Base-by-base conservation (phyloP, 2,113 vertebrate species). In the Phycodurus eques region DNA sequence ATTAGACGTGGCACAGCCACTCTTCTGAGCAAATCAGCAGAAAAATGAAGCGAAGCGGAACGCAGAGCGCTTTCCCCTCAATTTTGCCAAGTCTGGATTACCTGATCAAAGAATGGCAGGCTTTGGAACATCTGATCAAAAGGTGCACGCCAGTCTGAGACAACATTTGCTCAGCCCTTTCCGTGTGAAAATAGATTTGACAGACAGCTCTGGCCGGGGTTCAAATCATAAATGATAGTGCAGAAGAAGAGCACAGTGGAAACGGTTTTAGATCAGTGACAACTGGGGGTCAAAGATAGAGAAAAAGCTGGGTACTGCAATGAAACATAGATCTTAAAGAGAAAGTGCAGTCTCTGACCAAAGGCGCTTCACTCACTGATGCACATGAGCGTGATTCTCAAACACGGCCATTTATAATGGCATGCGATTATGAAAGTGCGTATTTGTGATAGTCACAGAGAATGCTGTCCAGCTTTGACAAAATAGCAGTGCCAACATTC, bases 21-120 rank as follows among this genome's bases (percentile, higher is more conserved):
- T 83, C 87, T 88, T 86, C 87, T 78, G 78, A 81, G 86, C 75
- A 83, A 81, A 90, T 90, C 90, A 88, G 88, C 86, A 83, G 84
- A 86, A 88, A 91, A 85, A 82, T 79, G 57, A 85, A 85, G 74
- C 10, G 49, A 74, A 64, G 85, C 78, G 43, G 83, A 86, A 87
- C 67, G 74, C 80, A 73, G 73, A 54, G 74, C 77, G 73, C 42
- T 75, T 77, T 82, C 80, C 71, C 67, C 74, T 80, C 80, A 66
- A 81, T 76, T 87, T 85, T 80, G 78, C 73, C 83, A 79, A 87
- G 76, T 79, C 74, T 85, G 87, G 87, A 90, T 91, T 87, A 89
- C 83, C 86, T 86, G 88, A 90, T 91, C 89, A 87, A 88, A 89
- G 88, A 85, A 84, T 75, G 75, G 57, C 82, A 76, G 78, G 80